Base-by-base conservation (phyloP, 1,140 invertebrate genomes). In the Hylaeus anthracinus region DNA sequence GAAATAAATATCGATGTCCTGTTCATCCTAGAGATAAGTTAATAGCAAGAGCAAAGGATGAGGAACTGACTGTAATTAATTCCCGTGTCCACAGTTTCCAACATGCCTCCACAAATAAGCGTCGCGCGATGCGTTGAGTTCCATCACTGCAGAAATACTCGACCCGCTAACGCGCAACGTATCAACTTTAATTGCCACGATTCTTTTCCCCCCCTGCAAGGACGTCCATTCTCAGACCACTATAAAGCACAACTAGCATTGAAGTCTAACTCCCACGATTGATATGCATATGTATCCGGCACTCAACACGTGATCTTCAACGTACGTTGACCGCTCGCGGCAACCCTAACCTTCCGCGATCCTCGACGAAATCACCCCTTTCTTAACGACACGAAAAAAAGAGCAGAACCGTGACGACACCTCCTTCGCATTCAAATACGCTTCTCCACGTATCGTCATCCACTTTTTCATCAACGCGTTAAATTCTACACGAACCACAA, bases 241-340 rank as follows among this genome's bases (percentile, higher is more conserved):
- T 12, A 6, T 5, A 9, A 10, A 41, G 2, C 48, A 66, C 63
- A 66, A 15, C 61, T 15, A 26, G 55, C 64, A 45, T 48, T 48
- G 5, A 9, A 60, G 58, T 45, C 45, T 60, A 70, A 41, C 14
- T 14, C 1, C 14, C 37, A 60, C 56, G 1, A 77, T 69, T 37
- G 43, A 2, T 41, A 15, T 26, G 37, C 43, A 48, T 39, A 12
- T 39, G 37, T n/a, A 60, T 76, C 66, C 26, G 26, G 45, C 65
- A 77, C 66, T 70, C 26, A 10, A 26, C 75, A 77, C 75, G 66
- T 61, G 75, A 77, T 61, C 43, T 12, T 39, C 53, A 53, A 65
- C 39, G 39, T n/a, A 14, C 45, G 12, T 53, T n/a, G 56, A 37
- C 45, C 26, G 71, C n/a, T 45, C 12, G 53, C 26, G 14, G n/a